Evolutionary conservation across 92 coral and sea anemone species (phyloP), one percentile per base, ranked within the genome.

Genomic region (Siderastrea radians): DNA sequence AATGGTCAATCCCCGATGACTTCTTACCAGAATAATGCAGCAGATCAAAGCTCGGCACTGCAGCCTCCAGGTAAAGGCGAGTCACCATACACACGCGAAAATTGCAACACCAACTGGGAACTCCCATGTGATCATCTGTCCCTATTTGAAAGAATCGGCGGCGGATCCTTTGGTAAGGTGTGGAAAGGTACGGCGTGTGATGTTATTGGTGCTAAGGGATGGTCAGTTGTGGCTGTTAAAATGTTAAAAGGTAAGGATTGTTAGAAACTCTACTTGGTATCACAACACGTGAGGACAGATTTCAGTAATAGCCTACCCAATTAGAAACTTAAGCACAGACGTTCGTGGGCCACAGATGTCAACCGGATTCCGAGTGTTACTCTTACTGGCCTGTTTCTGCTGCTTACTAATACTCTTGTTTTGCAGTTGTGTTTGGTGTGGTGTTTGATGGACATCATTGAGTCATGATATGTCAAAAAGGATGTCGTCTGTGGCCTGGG

Each of bases 201-300:
- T 16, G 45, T 84, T 11, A 44, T 51, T 26, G 74, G 88, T 16
- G 53, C 45, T 7, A n/a, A 50, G 53, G 74, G 82, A 52, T 84
- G 88, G 88, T 50, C 82, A 16, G n/a, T 72, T 73, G 88, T 84
- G 6, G 88, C 88, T 16, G 82, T 84, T n/a, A 84, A 84, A 75
- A 84, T 75, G 88, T 7, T 84, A n/a, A 75, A 84, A 64, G 88
- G 88, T 84, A 9, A 75, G 82, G 14, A 48, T 15, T 3, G n/a
- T n/a, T 17, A 1, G 5, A 7, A 58, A 17, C 49, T 6, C 43
- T 38, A 1, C 2, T n/a, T n/a, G n/a, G n/a, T n/a, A n/a, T n/a
- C 5, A 11, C 7, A 3, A n/a, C n/a, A n/a, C n/a, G n/a, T n/a
- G n/a, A n/a, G n/a, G n/a, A n/a, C n/a, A n/a, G n/a, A n/a, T n/a